Percentiles rank a stretch among this genome's conserved stretches.
phyloP scores from a whole-genome alignment of 2,888 invertebrate species.

The Rhimphoctona megacephalus region DNA sequence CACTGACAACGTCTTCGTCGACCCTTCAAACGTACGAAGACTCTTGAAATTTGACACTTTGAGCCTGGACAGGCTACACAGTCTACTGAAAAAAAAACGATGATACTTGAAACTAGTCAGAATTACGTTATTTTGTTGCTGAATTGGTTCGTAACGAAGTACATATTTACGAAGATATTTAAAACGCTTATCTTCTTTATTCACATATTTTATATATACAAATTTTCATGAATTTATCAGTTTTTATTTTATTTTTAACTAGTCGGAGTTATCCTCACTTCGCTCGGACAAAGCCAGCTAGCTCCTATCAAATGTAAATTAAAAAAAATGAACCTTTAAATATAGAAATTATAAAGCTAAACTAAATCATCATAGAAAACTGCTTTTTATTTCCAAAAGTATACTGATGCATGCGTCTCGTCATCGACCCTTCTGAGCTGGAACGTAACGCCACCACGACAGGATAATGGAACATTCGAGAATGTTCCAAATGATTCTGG shows the following conservation, averaged over 20 bases:
- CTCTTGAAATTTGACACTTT: conserved; percentile 24
- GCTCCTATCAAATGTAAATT: too few relatives aligned
- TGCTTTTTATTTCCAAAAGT: too few relatives aligned
- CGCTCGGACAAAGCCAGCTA: too few relatives aligned
- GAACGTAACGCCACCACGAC: too few relatives aligned
- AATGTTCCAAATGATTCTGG: too few relatives aligned
- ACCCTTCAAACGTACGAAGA: conserved; percentile 9
- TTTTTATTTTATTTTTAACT: not conserved
- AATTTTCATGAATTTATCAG: not conserved
- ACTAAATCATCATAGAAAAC: too few relatives aligned
- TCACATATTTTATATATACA: not conserved
- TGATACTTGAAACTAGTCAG: not conserved
- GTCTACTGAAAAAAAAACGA: not conserved
- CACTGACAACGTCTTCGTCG: conserved; percentile 22
- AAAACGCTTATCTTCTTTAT: not conserved
- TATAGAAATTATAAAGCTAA: too few relatives aligned
- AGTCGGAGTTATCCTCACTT: too few relatives aligned
- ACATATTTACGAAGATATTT: not conserved
- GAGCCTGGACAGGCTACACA: not conserved
- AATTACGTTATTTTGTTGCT: not conserved
- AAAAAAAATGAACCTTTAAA: too few relatives aligned
- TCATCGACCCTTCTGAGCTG: too few relatives aligned
- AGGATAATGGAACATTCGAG: too few relatives aligned
- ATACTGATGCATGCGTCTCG: too few relatives aligned
- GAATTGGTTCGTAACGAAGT: not conserved